Base-by-base conservation (phyloP, 1,140 invertebrate genomes). In the Wasmannia auropunctata region DNA sequence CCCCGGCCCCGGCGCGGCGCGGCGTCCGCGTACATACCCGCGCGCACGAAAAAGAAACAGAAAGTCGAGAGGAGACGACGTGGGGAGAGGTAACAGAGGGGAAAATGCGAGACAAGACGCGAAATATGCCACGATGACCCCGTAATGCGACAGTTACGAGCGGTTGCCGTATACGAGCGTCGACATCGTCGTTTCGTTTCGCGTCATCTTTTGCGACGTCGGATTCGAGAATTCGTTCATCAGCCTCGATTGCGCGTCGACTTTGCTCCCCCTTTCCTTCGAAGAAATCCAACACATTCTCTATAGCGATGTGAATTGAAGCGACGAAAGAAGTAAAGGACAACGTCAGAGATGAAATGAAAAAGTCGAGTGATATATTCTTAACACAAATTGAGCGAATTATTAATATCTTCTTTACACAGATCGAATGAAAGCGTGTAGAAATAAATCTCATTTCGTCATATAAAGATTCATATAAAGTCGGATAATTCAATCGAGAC, bases 1-100 rank as follows among this genome's bases (percentile, higher is more conserved):
- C 75, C 62, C 84, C 72, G 90, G 90, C 92, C 93, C 87, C 89
- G 90, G 14, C 43, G 43, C 10, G 43, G 43, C 43, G 43, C 43
- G 16, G 11, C 5, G 6, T 37, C n/a, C n/a, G n/a, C n/a, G 89
- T 81, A 87, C 83, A 86, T 85, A 60, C 89, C 76, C 90, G 89
- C 84, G 88, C 85, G 86, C 90, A 85, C 74, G 80, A 75, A 49
- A 62, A 28, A 19, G 14, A 43, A 22, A 22, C 5, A 54, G 62
- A 81, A 72, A 22, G 54, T 46, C 62, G 51, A n/a, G 84, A 28
- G 19, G 7, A 8, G 49, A n/a, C 6, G n/a, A 65, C 86, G 86
- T 85, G 70, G 31, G 16, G 56, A n/a, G 8, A 54, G n/a, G 31
- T 31, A 37, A 76, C 16, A 14, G 28, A 25, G 14, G 22, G 10